Evolutionary conservation across 2,113 vertebrate species (phyloP).

Genomic region (Numenius arquata): DNA sequence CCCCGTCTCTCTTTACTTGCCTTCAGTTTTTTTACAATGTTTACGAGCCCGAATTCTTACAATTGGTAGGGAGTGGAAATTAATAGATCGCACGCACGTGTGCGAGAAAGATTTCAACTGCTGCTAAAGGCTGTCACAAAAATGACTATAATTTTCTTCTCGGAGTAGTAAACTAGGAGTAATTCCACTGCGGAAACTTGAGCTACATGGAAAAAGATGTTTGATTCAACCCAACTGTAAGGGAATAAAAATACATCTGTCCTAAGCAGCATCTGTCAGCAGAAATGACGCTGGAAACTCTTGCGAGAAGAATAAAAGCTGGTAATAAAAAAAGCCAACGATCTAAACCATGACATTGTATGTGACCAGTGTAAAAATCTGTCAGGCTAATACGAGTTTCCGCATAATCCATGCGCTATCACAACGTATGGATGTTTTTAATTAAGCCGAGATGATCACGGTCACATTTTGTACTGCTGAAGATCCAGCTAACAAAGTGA

Average conservation of each 20-base stretch:
- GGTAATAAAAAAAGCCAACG: neutral
- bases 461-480: neutral
- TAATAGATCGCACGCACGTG: fast-evolving
- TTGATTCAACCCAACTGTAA: conserved; percentile 14
- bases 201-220: neutral
- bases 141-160: neutral
- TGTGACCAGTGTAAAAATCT: neutral
- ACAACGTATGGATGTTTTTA: neutral
- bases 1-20: neutral
- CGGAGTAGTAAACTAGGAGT: neutral
- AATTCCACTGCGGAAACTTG: neutral
- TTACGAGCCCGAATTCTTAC: neutral
- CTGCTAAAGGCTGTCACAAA: neutral
- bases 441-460: neutral
- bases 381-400: neutral
- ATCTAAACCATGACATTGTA: neutral
- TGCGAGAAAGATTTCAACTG: neutral
- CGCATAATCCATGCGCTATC: neutral
- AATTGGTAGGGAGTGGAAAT: neutral
- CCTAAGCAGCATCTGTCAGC: conserved; percentile 24
- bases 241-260: conserved; percentile 26
- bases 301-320: neutral
- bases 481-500: neutral
- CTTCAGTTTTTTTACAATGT: neutral
- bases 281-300: neutral